These are phyloP conservation scores for Anodontia alba DNA, from an alignment of 2,888 invertebrate species.

Conservation along the genomic window DNA sequence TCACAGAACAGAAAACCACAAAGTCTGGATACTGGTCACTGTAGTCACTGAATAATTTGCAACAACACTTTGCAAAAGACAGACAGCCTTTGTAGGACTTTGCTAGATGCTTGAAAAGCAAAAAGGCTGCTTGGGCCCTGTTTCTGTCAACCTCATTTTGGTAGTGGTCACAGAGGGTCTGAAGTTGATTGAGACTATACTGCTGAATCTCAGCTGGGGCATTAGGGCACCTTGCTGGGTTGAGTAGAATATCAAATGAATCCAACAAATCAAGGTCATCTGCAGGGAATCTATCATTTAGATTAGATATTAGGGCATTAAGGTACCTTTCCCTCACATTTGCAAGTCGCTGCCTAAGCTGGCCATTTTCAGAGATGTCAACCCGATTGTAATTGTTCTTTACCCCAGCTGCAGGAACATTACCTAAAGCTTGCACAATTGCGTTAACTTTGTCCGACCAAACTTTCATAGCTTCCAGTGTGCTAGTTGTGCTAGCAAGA, in stretches of 20 bases:
- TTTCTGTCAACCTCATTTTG: conserved; percentile 3
- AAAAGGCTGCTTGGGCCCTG: conserved; percentile 14
- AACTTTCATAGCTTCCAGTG: conserved; percentile 19
- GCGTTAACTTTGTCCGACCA: conserved; percentile 28
- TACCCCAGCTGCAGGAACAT: conserved; percentile 8
- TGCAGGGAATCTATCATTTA: conserved; percentile 28
- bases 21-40: conserved; percentile 31
- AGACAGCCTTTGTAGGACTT: conserved; percentile 16
- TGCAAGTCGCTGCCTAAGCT: conserved; percentile 21
- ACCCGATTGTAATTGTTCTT: conserved; percentile 23
- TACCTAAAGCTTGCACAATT: conserved; percentile 20
- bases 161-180: conserved; percentile 2
- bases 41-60: conserved; percentile 12
- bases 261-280: conserved; percentile 28
- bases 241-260: conserved; percentile 32
- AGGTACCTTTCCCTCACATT: conserved; percentile 25
- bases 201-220: background rate
- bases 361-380: conserved; percentile 23
- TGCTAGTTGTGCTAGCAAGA: background rate
- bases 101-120: conserved; percentile 28
- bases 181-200: conserved; percentile 17
- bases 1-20: no score
- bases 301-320: conserved; percentile 17
- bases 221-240: conserved; percentile 34
- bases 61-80: conserved; percentile 2